Conservation (phyloP, 2,113 vertebrate genomes). For the Ammodytes marinus region DNA sequence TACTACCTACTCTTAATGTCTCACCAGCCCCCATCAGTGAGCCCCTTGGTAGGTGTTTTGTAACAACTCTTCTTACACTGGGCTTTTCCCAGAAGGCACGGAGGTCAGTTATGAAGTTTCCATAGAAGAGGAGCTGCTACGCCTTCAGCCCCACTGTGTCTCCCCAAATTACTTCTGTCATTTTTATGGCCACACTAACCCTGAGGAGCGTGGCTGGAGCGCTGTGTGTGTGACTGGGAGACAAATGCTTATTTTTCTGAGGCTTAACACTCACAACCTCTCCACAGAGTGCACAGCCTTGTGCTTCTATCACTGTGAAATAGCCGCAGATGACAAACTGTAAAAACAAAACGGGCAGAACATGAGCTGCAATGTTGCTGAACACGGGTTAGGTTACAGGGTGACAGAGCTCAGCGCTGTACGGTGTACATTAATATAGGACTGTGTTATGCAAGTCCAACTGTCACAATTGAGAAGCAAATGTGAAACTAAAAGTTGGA, state of each 20-base stretch:
- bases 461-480: not conserved
- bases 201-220: conserved; percentile 32
- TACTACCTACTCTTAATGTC: conserved; percentile 8
- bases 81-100: conserved; percentile 26
- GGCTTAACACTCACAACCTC: conserved; percentile 11
- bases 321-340: conserved; percentile 47
- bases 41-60: conserved; percentile 25
- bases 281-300: conserved; percentile 7
- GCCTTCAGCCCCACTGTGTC: conserved; percentile 15
- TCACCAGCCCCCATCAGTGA: not conserved
- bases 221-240: conserved; percentile 13
- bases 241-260: conserved; percentile 30
- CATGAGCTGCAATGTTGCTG: conserved; percentile 43
- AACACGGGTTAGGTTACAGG: conserved; percentile 12
- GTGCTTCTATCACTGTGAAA: conserved; percentile 39
- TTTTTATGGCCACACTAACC: conserved; percentile 58
- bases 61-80: conserved; percentile 29
- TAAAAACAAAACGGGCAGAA: conserved; percentile 52
- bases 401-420: not conserved
- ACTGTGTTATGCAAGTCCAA: not conserved
- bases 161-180: conserved; percentile 55
- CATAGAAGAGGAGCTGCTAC: conserved; percentile 40
- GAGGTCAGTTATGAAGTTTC: conserved; percentile 42
- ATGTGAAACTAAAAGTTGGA: conserved; percentile 5
- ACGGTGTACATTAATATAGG: not conserved